Evolutionary conservation across 2,888 invertebrate species (phyloP).

Genomic region (Eupithecia insigniata): DNA sequence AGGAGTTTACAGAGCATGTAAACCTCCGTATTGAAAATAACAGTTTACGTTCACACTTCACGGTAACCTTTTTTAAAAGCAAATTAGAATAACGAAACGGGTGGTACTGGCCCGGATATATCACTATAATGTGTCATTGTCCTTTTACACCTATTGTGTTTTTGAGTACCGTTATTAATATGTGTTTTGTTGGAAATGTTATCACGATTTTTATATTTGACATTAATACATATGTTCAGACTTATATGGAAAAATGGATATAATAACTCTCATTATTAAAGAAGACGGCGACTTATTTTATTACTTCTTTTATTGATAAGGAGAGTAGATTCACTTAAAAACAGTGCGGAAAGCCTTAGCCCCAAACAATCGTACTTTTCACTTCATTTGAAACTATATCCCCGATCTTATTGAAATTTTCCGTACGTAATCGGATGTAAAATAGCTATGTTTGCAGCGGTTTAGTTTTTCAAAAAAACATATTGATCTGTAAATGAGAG

Average conservation of each 20-base stretch:
- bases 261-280: background rate
- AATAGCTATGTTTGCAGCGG: no score
- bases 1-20: slow-evolving; percentile 13
- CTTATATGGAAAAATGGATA: background rate
- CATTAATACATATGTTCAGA: background rate
- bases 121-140: slow-evolving; percentile 48
- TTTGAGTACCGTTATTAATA: slow-evolving; percentile 47
- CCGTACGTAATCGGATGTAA: no score
- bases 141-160: slow-evolving; percentile 49
- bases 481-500: no score
- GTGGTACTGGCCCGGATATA: slow-evolving; percentile 36
- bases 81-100: slow-evolving; percentile 27
- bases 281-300: background rate
- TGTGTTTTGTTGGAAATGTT: slow-evolving; percentile 27
- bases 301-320: background rate
- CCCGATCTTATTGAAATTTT: no score
- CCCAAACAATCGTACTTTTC: no score
- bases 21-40: slow-evolving; percentile 12
- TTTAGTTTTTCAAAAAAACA: no score
- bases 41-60: slow-evolving; percentile 20
- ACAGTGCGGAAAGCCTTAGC: no score
- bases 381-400: no score
- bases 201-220: slow-evolving; percentile 24
- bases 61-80: slow-evolving; percentile 21
- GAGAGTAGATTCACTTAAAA: background rate